These are phyloP conservation scores for Leucophora obtusa DNA, from an alignment of 2,888 invertebrate species.

Conservation along the genomic window DNA sequence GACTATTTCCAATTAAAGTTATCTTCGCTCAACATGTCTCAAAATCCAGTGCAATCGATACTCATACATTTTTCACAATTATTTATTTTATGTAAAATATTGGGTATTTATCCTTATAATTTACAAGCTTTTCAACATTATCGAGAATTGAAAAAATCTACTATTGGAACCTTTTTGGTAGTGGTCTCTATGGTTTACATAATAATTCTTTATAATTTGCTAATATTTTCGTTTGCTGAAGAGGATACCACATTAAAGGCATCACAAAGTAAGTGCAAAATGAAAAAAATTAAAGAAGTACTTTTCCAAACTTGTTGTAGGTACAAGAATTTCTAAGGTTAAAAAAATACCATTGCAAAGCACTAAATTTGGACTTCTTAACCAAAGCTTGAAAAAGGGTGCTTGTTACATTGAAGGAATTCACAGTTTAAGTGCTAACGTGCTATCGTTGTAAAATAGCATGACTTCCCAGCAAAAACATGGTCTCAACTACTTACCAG, in stretches of 20 bases:
- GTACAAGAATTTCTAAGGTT: too few species aligned
- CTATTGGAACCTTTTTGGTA: conserved; percentile 72
- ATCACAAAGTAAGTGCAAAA: conserved; percentile 72
- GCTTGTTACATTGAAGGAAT: too few species aligned
- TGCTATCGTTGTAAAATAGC: too few species aligned
- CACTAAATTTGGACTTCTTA: too few species aligned
- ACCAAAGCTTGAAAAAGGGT: too few species aligned
- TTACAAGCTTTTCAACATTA: conserved; percentile 69
- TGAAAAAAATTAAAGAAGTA: too few species aligned
- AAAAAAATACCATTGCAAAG: too few species aligned
- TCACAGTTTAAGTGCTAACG: too few species aligned
- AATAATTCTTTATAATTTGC: conserved; percentile 72
- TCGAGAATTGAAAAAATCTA: conserved; percentile 72
- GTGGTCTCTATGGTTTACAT: conserved; percentile 68
- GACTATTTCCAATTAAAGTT: background rate
- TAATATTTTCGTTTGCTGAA: conserved; percentile 73
- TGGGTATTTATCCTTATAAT: conserved; percentile 76
- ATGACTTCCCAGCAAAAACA: too few species aligned
- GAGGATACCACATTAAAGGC: conserved; percentile 72
- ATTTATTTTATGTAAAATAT: conserved; percentile 75
- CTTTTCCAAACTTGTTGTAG: too few species aligned
- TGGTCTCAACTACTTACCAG: too few species aligned
- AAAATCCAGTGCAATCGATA: conserved; percentile 69
- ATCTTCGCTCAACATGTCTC: conserved; percentile 53
- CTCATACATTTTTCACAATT: conserved; percentile 72